Base-by-base conservation (phyloP, 2,888 invertebrate species). In the Coecobrya sp. region DNA sequence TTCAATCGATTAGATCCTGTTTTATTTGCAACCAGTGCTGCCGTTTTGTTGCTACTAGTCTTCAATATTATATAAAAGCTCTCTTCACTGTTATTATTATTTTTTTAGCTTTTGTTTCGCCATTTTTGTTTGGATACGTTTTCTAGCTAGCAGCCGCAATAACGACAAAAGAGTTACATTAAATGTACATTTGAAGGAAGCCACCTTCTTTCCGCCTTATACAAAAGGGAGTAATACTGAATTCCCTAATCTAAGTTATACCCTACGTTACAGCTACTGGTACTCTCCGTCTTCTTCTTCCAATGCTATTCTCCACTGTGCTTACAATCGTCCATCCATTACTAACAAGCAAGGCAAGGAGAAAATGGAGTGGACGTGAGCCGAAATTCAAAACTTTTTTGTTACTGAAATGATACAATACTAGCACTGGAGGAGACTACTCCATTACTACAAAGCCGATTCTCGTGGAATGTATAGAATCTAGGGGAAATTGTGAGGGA, bases 291-390 rank as follows among this genome's bases (percentile, higher is more conserved):
- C 25, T 84, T 84, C 19, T 36, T 82, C 42, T 76, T 36, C 19
- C 22, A 3, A 19, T 13, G 27, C 16, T 13, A 42, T 55, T 22
- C 27, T n/a, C 25, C 49, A 8, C 0, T 49, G 19, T 73, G 73
- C 70, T 73, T 42, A 73, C 79, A 79, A 27, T 25, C 89, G 84
- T 73, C 73, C 89, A 84, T 70, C 89, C 89, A 84, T 89, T 89
- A 89, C 89, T 68, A 90, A 90, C 85, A 90, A 90, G 68, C 59
- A 55, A 79, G 79, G 79, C 79, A 79, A 79, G 85, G 59, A 84
- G 59, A 90, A 85, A 90, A 90, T 90, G 90, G 90, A 90, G 73
- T 90, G 76, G 76, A 90, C 85, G 90, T 90, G 90, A 85, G 84
- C 30, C 30, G 73, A 70, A 90, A 79, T 79, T 79, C 79, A 79